A percentile compares a stretch with the other conserved stretches of the same genome.
Conservation (phyloP, 2,888 invertebrate species). For the Microctonus brassicae region DNA sequence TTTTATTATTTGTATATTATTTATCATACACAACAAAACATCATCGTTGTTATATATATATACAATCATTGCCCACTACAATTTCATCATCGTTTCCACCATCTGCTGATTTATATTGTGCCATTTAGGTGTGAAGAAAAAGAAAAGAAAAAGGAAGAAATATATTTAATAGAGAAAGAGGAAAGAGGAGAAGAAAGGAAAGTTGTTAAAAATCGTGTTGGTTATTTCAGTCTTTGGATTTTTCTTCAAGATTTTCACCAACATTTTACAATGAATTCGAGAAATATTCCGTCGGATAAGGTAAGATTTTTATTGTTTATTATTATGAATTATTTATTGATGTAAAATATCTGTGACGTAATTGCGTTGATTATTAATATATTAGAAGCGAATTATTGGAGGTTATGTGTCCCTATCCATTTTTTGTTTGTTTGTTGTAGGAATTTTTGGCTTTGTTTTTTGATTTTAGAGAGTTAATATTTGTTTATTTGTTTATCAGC, state of each 20-base stretch:
- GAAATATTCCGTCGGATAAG: constrained; percentile 88
- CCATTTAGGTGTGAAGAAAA: neutral
- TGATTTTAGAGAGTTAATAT: no score
- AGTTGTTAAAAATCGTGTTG: constrained; percentile 47
- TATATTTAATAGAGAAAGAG: neutral
- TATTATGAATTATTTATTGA: neutral
- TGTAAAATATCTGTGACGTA: no score
- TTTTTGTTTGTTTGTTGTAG: no score
- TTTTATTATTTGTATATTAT: constrained; percentile 7
- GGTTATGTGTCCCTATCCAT: no score
- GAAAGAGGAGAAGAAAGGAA: neutral
- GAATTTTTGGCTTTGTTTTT: no score
- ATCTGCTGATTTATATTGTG: constrained; percentile 10
- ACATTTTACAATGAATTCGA: constrained; percentile 77
- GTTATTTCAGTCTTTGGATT: constrained; percentile 59
- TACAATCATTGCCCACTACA: no score
- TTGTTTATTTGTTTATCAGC: no score
- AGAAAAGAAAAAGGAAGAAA: neutral
- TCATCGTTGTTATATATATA: neutral
- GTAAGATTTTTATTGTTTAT: constrained; percentile 69
- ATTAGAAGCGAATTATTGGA: no score
- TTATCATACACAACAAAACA: neutral
- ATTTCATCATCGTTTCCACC: neutral
- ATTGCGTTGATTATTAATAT: no score
- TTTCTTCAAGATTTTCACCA: constrained; percentile 48